A percentile compares a stretch with the other conserved stretches of the same genome.
Evolutionary conservation across 1,140 invertebrate species (phyloP).

Genomic region (Tetragnatha versicolor): DNA sequence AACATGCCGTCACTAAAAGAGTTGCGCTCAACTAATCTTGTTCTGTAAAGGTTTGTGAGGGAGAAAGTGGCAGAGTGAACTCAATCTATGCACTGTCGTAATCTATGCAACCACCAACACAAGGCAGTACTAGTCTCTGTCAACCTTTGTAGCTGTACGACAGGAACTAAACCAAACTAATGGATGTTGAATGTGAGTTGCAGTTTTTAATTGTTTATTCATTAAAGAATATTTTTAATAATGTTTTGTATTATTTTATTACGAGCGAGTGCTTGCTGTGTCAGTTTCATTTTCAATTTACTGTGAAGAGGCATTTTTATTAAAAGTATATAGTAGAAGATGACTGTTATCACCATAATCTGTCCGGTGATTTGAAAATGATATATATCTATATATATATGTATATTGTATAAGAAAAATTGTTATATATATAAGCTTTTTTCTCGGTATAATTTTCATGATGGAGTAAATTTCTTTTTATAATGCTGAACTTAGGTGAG

Average conservation of each 20-base stretch:
- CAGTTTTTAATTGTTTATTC: constrained; percentile 51
- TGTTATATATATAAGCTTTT: constrained; percentile 53
- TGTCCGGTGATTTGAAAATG: constrained; percentile 55
- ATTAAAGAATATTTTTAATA: constrained; percentile 55
- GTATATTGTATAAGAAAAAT: constrained; percentile 52
- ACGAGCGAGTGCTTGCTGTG: constrained; percentile 32
- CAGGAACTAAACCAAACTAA: not conserved
- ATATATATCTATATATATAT: constrained; percentile 52
- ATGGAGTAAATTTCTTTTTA: constrained; percentile 8
- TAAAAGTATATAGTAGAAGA: constrained; percentile 46
- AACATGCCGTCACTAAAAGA: too few relatives aligned
- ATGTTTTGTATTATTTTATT: constrained; percentile 52
- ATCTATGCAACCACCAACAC: too few relatives aligned
- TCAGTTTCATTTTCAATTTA: constrained; percentile 50
- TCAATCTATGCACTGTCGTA: too few relatives aligned
- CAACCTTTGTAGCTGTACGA: not conserved
- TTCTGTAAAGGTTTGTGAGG: too few relatives aligned
- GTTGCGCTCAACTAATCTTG: too few relatives aligned
- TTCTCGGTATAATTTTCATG: constrained; percentile 37
- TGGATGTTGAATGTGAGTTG: constrained; percentile 41
- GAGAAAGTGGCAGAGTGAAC: too few relatives aligned
- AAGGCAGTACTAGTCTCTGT: not conserved
- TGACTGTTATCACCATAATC: constrained; percentile 45
- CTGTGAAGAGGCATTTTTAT: constrained; percentile 40
- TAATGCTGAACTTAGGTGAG: constrained; percentile 32